phyloP scores from a whole-genome alignment of 2,797 vertebrate genomes.

The Cyprinella venusta region DNA sequence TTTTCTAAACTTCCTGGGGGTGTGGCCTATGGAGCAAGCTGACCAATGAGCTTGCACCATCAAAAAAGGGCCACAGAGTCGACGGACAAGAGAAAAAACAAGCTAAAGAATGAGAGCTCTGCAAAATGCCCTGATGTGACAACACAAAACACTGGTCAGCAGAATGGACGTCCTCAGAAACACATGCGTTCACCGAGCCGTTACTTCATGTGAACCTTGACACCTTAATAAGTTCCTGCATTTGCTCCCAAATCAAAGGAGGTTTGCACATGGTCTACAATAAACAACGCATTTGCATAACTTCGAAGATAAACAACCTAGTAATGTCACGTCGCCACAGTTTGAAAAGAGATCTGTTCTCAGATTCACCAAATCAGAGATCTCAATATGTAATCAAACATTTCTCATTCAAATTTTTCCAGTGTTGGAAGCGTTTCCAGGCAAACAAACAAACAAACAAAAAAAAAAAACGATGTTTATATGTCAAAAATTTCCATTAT shows the following conservation, averaged over 20 bases:
- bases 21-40: not conserved
- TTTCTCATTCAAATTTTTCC: not conserved
- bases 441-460: no score
- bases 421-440: no score
- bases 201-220: constrained; percentile 22
- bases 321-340: not conserved
- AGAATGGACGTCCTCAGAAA: constrained; percentile 31
- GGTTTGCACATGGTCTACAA: not conserved
- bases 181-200: not conserved
- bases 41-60: constrained; percentile 6
- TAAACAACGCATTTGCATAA: not conserved
- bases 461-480: no score
- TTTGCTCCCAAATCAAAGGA: not conserved
- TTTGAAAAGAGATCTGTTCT: not conserved
- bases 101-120: constrained; percentile 32
- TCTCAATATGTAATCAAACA: not conserved
- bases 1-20: constrained; percentile 38
- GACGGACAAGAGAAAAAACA: constrained; percentile 39
- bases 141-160: constrained; percentile 40
- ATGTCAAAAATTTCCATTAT: no score
- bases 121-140: constrained; percentile 26
- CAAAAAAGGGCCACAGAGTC: constrained; percentile 8
- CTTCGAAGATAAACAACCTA: not conserved
- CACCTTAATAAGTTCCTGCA: constrained; percentile 10
- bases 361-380: not conserved